Base-by-base conservation (phyloP, 2,113 vertebrate species). In the Lamprologus tigripictilis region DNA sequence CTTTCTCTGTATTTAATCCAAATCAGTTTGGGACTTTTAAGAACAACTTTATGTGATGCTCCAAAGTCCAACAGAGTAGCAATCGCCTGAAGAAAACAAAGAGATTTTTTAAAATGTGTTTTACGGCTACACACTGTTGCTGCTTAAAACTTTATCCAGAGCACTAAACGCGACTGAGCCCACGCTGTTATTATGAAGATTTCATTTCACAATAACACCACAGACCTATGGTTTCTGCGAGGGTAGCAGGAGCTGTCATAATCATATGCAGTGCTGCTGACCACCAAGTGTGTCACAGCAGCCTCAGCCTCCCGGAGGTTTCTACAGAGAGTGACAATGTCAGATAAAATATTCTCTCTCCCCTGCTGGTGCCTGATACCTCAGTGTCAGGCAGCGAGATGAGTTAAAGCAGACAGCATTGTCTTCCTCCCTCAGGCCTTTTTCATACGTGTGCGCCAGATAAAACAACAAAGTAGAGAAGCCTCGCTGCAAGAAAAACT, bases 281-380 rank as follows among this genome's bases (percentile, higher is more conserved):
- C 95, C 95, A 95, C 87, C 89, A 82, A 90, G 90, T 93, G 90
- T 94, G 93, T 94, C 92, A 92, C 82, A 93, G 88, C 83, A 86
- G 86, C 83, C 89, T 84, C 57, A 5, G 87, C 84, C 79, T 94
- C 86, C 92, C 58, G 4, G 66, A 93, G 93, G 88, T 93, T 94
- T 80, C 81, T 88, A 92, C 87, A 93, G 82, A 90, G 84, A 95
- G 87, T 95, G 95, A 95, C 95, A 92, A 85, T 90, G 94, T 92
- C 94, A 90, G 94, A 96, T 95, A 92, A 95, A 96, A 95, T 95
- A 96, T 94, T 95, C 94, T 85, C 89, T 92, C 83, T 90, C 85
- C 82, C 82, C 86, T 90, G 80, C 86, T 63, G 71, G 83, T 86
- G 92, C 82, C 85, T 63, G 90, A 93, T 92, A 90, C 88, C 92